These are phyloP conservation scores for Cenopis cana DNA, from an alignment of 2,888 invertebrate genomes.

Conservation along the genomic window DNA sequence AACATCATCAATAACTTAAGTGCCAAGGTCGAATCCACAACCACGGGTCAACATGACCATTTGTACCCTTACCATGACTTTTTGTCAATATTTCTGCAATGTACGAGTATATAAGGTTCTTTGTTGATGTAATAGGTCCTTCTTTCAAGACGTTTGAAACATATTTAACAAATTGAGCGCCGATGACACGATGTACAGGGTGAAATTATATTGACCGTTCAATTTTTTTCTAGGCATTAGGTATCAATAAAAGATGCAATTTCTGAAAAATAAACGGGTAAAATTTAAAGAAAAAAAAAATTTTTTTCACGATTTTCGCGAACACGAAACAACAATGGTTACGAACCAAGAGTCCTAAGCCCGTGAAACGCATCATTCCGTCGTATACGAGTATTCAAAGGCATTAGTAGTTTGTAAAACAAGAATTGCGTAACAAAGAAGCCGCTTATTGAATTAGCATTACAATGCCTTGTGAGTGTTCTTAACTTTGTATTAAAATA, in stretches of 20 bases:
- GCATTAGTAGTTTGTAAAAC: constrained; percentile 22
- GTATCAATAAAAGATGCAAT: too few species aligned
- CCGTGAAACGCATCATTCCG: too few species aligned
- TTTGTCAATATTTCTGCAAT: background rate
- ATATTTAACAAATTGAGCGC: too few species aligned
- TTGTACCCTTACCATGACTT: background rate
- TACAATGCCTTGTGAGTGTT: constrained; percentile 14
- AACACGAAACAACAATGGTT: too few species aligned
- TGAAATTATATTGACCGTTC: too few species aligned
- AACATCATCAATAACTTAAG: constrained; percentile 21
- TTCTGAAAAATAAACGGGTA: too few species aligned
- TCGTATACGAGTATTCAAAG: background rate
- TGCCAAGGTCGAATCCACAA: constrained; percentile 4
- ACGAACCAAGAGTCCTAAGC: too few species aligned
- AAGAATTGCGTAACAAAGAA: constrained; percentile 44
- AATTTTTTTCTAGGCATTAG: too few species aligned
- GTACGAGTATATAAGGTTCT: background rate
- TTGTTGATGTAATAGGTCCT: background rate
- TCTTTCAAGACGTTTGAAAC: background rate
- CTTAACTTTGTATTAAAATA: background rate
- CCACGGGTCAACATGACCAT: background rate
- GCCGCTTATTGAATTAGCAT: constrained; percentile 48
- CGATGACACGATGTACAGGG: too few species aligned
- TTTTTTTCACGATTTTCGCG: too few species aligned
- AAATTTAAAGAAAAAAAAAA: too few species aligned